phyloP scores from a whole-genome alignment of 2,797 vertebrate species.

The Labroides dimidiatus region DNA sequence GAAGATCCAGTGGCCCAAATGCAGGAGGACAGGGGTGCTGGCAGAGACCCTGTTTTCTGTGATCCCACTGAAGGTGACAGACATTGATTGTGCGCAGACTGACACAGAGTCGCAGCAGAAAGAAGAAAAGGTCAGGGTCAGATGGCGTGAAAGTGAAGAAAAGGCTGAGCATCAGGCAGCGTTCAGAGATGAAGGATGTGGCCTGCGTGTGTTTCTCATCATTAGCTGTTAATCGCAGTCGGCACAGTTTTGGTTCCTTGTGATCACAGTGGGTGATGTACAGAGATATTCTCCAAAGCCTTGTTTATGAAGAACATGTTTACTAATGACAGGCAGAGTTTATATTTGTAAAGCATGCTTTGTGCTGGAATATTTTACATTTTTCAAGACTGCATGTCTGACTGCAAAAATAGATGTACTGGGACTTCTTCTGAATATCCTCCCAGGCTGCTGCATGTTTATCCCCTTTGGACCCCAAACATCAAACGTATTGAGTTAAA shows the following conservation, averaged over 20 bases:
- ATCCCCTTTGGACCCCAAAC: slow-evolving; percentile 42
- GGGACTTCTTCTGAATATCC: slow-evolving; percentile 33
- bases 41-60: slow-evolving; percentile 68
- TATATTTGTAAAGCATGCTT: slow-evolving; percentile 47
- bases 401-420: slow-evolving; percentile 43
- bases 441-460: slow-evolving; percentile 45
- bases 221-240: slow-evolving; percentile 58
- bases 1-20: slow-evolving; percentile 76
- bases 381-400: slow-evolving; percentile 17
- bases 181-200: slow-evolving; percentile 47
- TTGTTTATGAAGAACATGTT: slow-evolving; percentile 50
- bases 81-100: slow-evolving; percentile 80
- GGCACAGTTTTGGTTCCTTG: slow-evolving; percentile 47
- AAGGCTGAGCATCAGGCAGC: slow-evolving; percentile 60
- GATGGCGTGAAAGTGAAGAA: slow-evolving; percentile 78
- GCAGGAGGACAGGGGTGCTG: slow-evolving; percentile 78
- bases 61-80: slow-evolving; percentile 76
- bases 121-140: slow-evolving; percentile 81
- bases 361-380: slow-evolving; percentile 21
- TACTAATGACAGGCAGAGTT: slow-evolving; percentile 47
- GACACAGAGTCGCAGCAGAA: slow-evolving; percentile 73
- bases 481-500: slow-evolving; percentile 36
- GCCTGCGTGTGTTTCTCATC: slow-evolving; percentile 66
- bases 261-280: slow-evolving; percentile 53
- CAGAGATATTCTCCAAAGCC: slow-evolving; percentile 49